These are phyloP conservation scores for Lasiurus borealis DNA, from an alignment of 2,113 vertebrate genomes.

Conservation along the genomic window DNA sequence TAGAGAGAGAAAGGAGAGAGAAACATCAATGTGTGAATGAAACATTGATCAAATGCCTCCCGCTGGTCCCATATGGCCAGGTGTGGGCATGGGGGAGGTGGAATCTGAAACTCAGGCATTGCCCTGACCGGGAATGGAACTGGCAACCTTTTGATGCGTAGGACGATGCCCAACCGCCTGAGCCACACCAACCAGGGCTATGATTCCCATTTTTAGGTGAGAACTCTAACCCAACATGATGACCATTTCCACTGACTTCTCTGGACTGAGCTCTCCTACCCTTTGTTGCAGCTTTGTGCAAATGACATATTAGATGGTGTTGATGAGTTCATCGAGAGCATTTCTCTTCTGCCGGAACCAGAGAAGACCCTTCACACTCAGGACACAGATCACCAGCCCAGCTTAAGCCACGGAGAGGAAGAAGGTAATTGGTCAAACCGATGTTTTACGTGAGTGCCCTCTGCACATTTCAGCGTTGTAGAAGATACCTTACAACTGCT, in stretches of 20 bases:
- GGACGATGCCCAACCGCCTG: not conserved
- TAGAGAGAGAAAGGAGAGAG: not conserved
- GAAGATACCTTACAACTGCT: not conserved
- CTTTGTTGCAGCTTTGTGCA: constrained; percentile 92
- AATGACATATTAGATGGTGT: constrained; percentile 92
- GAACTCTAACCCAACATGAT: not conserved
- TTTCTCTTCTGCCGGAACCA: constrained; percentile 91
- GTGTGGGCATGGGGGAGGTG: too few relatives aligned
- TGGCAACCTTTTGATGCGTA: not conserved
- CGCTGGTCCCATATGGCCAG: not conserved
- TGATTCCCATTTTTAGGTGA: constrained; percentile 39
- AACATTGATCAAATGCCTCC: not conserved
- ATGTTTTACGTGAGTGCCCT: not conserved
- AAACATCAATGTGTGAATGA: not conserved
- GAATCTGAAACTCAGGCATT: not conserved
- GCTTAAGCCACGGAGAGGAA: constrained; percentile 84
- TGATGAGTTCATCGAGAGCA: constrained; percentile 95
- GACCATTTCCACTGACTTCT: not conserved
- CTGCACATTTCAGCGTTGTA: not conserved
- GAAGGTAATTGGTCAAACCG: constrained; percentile 85
- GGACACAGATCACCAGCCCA: constrained; percentile 89
- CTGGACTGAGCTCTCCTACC: not conserved
- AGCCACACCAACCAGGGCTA: not conserved
- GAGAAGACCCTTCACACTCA: constrained; percentile 92
- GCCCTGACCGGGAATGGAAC: not conserved